phyloP scores from a whole-genome alignment of 2,797 vertebrate genomes.

The Graptemys geographica region DNA sequence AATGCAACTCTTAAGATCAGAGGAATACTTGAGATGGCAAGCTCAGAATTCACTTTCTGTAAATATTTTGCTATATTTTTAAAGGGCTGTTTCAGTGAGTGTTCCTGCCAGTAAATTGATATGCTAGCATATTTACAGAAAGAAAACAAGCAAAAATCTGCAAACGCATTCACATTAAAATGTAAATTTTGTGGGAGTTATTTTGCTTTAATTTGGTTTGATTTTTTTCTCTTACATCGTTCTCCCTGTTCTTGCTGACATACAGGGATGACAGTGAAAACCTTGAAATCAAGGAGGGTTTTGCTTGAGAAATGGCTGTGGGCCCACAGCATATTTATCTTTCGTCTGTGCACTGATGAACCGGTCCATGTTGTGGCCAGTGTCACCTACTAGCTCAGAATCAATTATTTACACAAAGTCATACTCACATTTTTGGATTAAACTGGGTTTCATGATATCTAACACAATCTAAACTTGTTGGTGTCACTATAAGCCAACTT shows the following conservation, averaged over 20 bases:
- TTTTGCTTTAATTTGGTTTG: background rate
- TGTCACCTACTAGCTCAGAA: constrained; percentile 1
- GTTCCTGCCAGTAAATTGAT: background rate
- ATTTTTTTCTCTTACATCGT: background rate
- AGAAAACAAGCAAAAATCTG: background rate
- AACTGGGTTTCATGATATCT: background rate
- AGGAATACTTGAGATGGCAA: background rate
- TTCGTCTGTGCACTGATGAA: background rate
- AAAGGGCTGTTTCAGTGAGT: background rate
- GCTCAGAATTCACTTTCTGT: background rate
- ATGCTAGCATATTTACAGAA: constrained; percentile 10
- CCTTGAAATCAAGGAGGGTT: background rate
- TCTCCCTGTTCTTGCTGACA: background rate
- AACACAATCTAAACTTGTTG: constrained; percentile 21
- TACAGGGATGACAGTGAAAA: background rate
- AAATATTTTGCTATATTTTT: background rate
- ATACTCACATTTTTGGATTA: background rate
- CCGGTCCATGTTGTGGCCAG: background rate
- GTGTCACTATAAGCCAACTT: background rate
- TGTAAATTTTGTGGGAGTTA: background rate
- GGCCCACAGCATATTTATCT: background rate
- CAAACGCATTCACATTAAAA: background rate
- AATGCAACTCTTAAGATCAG: background rate
- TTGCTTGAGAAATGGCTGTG: background rate
- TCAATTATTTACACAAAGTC: background rate